Evolutionary conservation across 2,797 vertebrate genomes (phyloP), one percentile per base, ranked within the genome.

Genomic region (Peromyscus melanophrys): DNA sequence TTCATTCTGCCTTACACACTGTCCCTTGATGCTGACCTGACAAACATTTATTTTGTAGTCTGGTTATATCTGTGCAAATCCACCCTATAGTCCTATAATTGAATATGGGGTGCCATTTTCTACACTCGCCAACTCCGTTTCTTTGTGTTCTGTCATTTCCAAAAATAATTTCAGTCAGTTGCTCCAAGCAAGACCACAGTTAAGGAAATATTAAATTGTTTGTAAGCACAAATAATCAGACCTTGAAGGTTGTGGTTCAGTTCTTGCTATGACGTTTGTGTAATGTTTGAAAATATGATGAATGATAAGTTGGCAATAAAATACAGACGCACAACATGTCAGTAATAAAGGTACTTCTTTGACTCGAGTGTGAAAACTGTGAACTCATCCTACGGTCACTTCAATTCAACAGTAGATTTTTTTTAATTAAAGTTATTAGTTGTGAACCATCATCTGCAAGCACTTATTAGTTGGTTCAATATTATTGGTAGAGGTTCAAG

Each of bases 401-500:
- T 19, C 16, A 31, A 93, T 59, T 96, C 46, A 82, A 59, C 25
- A 69, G 19, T 77, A 31, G 14, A 34, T 83, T 95, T 94, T 80
- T 69, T 71, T 71, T 71, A 78, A 77, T 49, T 8, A 90, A 55
- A 2, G 1, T 29, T 59, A 59, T 25, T 69, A 71, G 34, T 4
- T 85, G 34, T 93, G 81, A 88, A 34, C 21, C 13, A 52, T 83
- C 59, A 85, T 25, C 17, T 23, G 75, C 7, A 80, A 46, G 43
- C 9, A 52, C 76, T 96, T 83, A 78, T 83, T 96, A 71, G 69
- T 57, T 77, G 49, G 34, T 37, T 86, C 29, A 87, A 25, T 78
- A 95, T 95, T 95, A 85, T 11, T 61, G 4, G 46, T 61, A 81
- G 92, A 93, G 23, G 4, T 95, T 89, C 43, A 90, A 93, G 12